Evolutionary conservation across 53 echinoderm and acorn worm species (phyloP).

Genomic region (Paelopatides confundens): DNA sequence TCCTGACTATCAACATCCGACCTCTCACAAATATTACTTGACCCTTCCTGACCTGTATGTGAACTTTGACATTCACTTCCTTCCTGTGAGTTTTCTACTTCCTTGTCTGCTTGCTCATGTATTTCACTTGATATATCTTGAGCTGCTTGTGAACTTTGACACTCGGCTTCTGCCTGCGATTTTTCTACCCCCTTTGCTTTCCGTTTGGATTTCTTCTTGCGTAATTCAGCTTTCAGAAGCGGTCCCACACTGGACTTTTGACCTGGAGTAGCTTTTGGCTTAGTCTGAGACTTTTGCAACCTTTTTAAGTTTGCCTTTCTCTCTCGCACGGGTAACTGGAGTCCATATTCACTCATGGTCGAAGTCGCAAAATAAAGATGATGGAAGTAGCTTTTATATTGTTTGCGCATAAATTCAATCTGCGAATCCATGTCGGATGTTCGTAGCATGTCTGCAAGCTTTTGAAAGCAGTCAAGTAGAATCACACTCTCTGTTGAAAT

Average conservation of each 20-base stretch:
- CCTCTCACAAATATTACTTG: neutral
- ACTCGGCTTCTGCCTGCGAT: neutral
- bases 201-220: neutral
- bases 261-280: neutral
- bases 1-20: neutral
- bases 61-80: neutral
- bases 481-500: constrained; percentile 76
- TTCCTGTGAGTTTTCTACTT: neutral
- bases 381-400: constrained; percentile 59
- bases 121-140: neutral
- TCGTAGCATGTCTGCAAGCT: constrained; percentile 63
- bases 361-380: constrained; percentile 41
- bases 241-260: neutral
- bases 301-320: neutral
- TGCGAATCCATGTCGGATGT: constrained; percentile 59
- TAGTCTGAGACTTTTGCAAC: neutral
- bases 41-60: neutral
- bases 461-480: constrained; percentile 77
- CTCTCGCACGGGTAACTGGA: neutral
- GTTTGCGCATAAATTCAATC: constrained; percentile 52
- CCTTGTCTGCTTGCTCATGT: neutral
- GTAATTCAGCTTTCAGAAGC: constrained; percentile 6
- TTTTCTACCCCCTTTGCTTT: neutral
- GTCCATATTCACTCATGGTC: neutral
- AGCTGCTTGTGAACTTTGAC: neutral